These are phyloP conservation scores for Simalia tracyae DNA, from an alignment of 2,797 vertebrate genomes.

Conservation along the genomic window DNA sequence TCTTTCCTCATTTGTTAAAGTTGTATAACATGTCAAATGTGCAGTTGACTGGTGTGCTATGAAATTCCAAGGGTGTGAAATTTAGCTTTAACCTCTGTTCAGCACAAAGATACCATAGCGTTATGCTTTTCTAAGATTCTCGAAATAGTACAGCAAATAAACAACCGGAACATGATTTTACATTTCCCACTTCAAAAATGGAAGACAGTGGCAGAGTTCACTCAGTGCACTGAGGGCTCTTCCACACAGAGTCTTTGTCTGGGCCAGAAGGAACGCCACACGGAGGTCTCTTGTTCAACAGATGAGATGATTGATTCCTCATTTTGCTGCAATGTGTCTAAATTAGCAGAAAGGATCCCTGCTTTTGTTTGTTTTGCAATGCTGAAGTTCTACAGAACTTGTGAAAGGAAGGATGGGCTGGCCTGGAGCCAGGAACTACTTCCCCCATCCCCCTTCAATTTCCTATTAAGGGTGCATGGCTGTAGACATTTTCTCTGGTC, in stretches of 20 bases:
- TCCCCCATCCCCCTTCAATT: not conserved
- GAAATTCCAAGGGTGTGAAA: constrained; percentile 5
- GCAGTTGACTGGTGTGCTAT: not conserved
- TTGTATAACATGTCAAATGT: constrained; percentile 5
- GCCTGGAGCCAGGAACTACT: not conserved
- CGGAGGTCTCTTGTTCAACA: not conserved
- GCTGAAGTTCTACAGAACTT: not conserved
- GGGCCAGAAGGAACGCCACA: not conserved
- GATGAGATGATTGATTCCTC: not conserved
- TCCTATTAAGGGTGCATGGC: not conserved
- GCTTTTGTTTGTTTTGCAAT: not conserved
- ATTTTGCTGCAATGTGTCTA: not conserved
- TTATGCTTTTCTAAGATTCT: not conserved
- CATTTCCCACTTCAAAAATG: not conserved
- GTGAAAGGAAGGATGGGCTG: not conserved
- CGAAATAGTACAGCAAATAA: not conserved
- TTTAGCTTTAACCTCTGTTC: constrained; percentile 34
- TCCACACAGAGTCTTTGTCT: not conserved
- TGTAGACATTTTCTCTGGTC: not conserved
- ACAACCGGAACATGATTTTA: not conserved
- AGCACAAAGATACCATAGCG: constrained; percentile 10
- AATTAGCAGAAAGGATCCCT: not conserved
- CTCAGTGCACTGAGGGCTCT: not conserved
- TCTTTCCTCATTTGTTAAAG: constrained; percentile 21
- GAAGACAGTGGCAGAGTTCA: not conserved